Conservation (phyloP, 2,888 invertebrate species). For the Plebejus melissa region DNA sequence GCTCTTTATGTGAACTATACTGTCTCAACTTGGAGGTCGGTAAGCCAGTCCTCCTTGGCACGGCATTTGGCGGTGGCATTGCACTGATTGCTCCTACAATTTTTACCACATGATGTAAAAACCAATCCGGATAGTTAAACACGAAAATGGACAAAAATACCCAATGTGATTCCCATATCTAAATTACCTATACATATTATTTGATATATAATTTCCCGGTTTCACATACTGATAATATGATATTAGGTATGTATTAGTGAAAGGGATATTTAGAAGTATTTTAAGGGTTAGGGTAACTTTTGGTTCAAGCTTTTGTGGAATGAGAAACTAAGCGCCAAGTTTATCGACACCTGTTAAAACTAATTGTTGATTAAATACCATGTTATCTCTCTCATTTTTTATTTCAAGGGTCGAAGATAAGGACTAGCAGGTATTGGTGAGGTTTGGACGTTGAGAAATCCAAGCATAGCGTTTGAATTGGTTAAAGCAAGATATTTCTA, state of each 20-base stretch:
- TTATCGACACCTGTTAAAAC: not conserved
- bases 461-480: not conserved
- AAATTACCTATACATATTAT: constrained; percentile 42
- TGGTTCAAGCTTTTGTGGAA: not conserved
- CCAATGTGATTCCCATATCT: constrained; percentile 41
- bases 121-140: not conserved
- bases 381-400: not conserved
- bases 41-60: constrained; percentile 58
- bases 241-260: not conserved
- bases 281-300: not conserved
- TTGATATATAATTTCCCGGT: not conserved
- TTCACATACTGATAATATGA: not conserved
- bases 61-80: constrained; percentile 54
- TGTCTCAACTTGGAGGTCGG: constrained; percentile 74
- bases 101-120: not conserved
- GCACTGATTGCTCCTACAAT: constrained; percentile 54
- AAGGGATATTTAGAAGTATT: not conserved
- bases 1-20: constrained; percentile 74
- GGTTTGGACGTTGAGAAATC: not conserved
- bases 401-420: not conserved
- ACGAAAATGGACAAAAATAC: not conserved
- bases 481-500: not conserved
- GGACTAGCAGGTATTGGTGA: not conserved
- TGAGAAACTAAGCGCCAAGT: not conserved
- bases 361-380: not conserved